Evolutionary conservation across 2,113 vertebrate genomes (phyloP).

Genomic region (Sitta europaea): DNA sequence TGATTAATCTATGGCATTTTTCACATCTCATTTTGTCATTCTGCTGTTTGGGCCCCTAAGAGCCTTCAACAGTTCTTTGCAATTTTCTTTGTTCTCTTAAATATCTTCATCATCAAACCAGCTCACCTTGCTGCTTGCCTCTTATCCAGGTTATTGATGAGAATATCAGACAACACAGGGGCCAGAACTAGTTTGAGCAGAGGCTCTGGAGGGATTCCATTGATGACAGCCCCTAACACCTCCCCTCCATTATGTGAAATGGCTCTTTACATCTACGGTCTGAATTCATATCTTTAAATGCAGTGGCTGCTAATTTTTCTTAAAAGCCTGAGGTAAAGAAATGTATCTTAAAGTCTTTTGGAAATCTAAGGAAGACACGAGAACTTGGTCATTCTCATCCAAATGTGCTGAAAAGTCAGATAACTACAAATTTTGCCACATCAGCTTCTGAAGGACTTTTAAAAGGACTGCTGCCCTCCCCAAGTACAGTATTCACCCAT

Average conservation of each 20-base stretch:
- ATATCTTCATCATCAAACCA: background rate
- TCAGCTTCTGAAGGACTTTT: background rate
- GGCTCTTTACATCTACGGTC: rapidly evolving
- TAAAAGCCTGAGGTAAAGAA: background rate
- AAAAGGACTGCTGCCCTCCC: background rate
- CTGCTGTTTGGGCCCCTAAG: rapidly evolving
- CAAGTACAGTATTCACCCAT: background rate
- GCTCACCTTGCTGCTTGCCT: background rate
- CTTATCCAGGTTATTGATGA: background rate
- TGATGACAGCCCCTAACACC: background rate
- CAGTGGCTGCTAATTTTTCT: background rate
- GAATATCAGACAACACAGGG: background rate
- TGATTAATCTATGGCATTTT: background rate
- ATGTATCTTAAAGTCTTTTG: background rate
- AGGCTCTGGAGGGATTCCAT: background rate
- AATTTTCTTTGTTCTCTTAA: background rate
- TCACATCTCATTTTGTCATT: background rate
- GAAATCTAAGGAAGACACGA: background rate
- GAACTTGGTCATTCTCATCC: background rate
- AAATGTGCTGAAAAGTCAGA: background rate
- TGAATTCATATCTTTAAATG: background rate
- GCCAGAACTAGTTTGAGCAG: rapidly evolving
- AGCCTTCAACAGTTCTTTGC: background rate
- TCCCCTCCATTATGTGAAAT: rapidly evolving
- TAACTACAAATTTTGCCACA: background rate